A percentile compares a stretch with the other conserved stretches of the same genome.
Conservation (phyloP, 2,888 invertebrate genomes). For the Drosophila mimica region DNA sequence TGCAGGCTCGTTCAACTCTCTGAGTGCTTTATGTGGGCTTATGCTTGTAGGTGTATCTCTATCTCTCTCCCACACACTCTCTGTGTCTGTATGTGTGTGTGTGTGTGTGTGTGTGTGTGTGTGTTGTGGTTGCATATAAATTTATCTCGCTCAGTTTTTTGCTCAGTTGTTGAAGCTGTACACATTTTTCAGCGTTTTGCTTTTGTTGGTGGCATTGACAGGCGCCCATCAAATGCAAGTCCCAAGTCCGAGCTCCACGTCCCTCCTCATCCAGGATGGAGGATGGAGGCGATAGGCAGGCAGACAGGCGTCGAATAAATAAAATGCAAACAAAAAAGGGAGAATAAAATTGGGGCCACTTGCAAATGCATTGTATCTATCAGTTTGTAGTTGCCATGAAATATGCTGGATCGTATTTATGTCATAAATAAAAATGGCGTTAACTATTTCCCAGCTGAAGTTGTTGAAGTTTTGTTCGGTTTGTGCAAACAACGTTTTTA, state of each 20-base stretch:
- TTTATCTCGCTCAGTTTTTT: conserved; percentile 62
- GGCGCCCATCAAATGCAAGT: conserved; percentile 74
- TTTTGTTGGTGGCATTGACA: conserved; percentile 77
- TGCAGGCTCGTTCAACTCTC: conserved; percentile 74
- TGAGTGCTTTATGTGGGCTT: conserved; percentile 79
- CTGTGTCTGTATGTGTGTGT: conserved; percentile 5
- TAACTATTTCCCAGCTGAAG: conserved; percentile 70
- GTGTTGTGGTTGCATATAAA: conserved; percentile 72
- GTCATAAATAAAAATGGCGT: conserved; percentile 79
- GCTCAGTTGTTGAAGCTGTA: conserved; percentile 67
- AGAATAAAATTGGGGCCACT: conserved; percentile 54
- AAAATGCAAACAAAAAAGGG: conserved; percentile 28
- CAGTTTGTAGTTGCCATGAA: conserved; percentile 73
- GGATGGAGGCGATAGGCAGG: conserved; percentile 39
- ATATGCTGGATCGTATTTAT: conserved; percentile 71
- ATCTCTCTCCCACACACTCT: not conserved
- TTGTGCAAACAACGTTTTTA: conserved; percentile 47
- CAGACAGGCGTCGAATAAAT: conserved; percentile 38
- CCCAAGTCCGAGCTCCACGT: conserved; percentile 16
- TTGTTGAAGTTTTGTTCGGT: conserved; percentile 43
- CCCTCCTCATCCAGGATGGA: conserved; percentile 1
- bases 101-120: conserved; percentile 24
- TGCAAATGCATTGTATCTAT: conserved; percentile 77
- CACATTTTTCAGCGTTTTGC: conserved; percentile 75
- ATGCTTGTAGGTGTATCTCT: conserved; percentile 61